Conservation (phyloP, 1,140 invertebrate species). For the Protaetia brevitarsis region DNA sequence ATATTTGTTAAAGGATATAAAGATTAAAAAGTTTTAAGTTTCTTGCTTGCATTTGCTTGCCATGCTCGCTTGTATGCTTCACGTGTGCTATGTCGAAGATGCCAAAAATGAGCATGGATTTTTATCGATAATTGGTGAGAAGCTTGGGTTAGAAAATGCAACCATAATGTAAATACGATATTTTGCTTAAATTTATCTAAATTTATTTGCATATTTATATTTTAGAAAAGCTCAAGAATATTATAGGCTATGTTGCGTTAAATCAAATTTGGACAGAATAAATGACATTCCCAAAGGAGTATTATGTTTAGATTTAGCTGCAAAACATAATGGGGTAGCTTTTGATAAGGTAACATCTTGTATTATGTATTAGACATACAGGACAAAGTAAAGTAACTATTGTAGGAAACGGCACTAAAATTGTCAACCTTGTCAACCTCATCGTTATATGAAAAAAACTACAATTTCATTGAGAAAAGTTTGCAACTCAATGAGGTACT, state of each 20-base stretch:
- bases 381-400: conserved; percentile 8
- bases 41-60: too few relatives aligned
- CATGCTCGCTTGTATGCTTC: too few relatives aligned
- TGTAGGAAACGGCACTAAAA: conserved; percentile 46
- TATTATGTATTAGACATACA: not conserved
- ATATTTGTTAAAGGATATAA: too few relatives aligned
- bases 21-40: too few relatives aligned
- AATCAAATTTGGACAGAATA: conserved; percentile 34
- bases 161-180: not conserved
- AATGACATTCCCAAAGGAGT: conserved; percentile 40
- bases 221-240: conserved; percentile 44
- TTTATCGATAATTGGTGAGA: not conserved
- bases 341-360: conserved; percentile 41
- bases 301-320: conserved; percentile 43
- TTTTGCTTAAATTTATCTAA: not conserved
- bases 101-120: too few relatives aligned
- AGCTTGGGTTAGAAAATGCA: not conserved
- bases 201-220: conserved; percentile 27
- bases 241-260: conserved; percentile 38
- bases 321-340: conserved; percentile 27
- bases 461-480: conserved; percentile 49
- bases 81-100: too few relatives aligned
- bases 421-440: conserved; percentile 47
- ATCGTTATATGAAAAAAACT: conserved; percentile 46
- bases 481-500: conserved; percentile 46